A percentile compares a stretch with the other conserved stretches of the same genome.
Evolutionary conservation across 2,113 vertebrate genomes (phyloP).

Genomic region (Myanophis thanlyinensis): DNA sequence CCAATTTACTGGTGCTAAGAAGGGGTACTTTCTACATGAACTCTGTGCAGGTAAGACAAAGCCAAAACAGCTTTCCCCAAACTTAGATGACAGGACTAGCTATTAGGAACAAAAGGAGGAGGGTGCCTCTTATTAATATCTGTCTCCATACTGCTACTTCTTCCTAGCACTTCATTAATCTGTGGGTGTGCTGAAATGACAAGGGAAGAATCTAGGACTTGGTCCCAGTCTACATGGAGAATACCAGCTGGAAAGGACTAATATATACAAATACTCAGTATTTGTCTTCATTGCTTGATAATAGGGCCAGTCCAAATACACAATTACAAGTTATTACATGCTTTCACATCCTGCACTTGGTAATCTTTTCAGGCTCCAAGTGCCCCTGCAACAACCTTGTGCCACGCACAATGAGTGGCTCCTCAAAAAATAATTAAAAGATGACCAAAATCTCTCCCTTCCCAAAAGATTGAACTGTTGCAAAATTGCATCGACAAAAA

Average conservation of each 20-base stretch:
- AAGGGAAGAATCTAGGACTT: not conserved
- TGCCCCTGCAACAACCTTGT: not conserved
- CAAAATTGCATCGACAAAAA: not conserved
- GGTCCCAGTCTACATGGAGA: not conserved
- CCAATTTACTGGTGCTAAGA: constrained; percentile 87
- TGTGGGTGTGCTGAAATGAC: not conserved
- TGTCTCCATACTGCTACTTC: too few species aligned
- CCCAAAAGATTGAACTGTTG: not conserved
- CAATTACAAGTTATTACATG: not conserved
- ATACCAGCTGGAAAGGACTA: not conserved
- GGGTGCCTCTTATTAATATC: not conserved
- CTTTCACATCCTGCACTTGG: not conserved
- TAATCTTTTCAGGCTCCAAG: not conserved
- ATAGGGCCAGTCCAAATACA: not conserved
- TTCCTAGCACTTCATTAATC: not conserved
- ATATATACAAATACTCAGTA: not conserved
- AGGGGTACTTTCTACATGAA: constrained; percentile 78
- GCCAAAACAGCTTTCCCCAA: fast-evolving
- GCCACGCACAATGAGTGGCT: not conserved
- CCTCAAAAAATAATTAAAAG: not conserved
- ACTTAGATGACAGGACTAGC: fast-evolving
- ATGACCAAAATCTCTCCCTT: not conserved
- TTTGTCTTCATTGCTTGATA: not conserved
- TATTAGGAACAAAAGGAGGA: not conserved
- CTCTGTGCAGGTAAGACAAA: constrained; percentile 80